Conservation (phyloP, 2,113 vertebrate species). For the Myanophis thanlyinensis region DNA sequence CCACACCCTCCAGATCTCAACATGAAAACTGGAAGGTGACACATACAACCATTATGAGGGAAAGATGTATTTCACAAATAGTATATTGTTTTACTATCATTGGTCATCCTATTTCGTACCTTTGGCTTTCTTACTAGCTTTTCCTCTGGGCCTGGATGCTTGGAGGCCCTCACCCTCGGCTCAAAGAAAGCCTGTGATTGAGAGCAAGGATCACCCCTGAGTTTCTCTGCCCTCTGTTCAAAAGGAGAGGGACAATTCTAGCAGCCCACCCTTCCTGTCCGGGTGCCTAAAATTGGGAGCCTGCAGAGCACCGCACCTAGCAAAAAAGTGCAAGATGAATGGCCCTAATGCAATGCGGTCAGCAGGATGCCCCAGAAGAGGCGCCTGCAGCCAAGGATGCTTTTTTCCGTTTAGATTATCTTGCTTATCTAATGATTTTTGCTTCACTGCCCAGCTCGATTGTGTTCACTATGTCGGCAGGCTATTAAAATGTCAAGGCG, state of each 20-base stretch:
- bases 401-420: slow-evolving; percentile 83
- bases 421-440: slow-evolving; percentile 89
- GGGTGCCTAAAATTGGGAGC: not conserved
- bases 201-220: not conserved
- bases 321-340: slow-evolving; percentile 11
- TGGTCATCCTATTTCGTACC: not conserved
- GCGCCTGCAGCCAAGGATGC: slow-evolving; percentile 66
- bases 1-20: not conserved
- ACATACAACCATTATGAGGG: too few relatives aligned
- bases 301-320: not conserved
- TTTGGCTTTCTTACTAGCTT: not conserved
- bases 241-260: not conserved
- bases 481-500: slow-evolving; percentile 88
- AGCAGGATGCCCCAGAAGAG: slow-evolving; percentile 68
- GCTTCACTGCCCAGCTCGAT: slow-evolving; percentile 81
- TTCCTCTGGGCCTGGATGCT: not conserved
- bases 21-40: not conserved
- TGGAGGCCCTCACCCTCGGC: too few relatives aligned
- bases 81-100: not conserved
- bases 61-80: not conserved
- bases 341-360: slow-evolving; percentile 31
- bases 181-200: not conserved
- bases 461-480: slow-evolving; percentile 79
- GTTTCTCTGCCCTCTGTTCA: not conserved
- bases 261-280: not conserved